Evolutionary conservation across 2,888 invertebrate species (phyloP), one percentile per base, ranked within the genome.

Genomic region (Gryllus longicercus): DNA sequence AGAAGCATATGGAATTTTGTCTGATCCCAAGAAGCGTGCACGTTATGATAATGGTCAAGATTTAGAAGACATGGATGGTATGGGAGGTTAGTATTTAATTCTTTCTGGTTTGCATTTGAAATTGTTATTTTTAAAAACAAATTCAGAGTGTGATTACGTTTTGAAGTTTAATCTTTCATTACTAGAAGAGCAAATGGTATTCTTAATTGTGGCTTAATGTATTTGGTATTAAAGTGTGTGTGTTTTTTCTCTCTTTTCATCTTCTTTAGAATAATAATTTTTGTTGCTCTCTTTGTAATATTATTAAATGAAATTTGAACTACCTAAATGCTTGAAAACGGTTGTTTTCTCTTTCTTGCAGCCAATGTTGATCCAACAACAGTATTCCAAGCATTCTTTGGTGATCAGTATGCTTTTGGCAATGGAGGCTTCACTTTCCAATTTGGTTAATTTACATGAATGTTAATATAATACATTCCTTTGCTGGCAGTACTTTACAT

Each of bases 1-100:
- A n/a, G 97, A 98, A 88, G 98, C 98, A 0, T 98, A 98, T 87
- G 93, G 94, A 76, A 91, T 98, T 81, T 90, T 98, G 82, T 96
- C 96, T 38, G 97, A 98, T 89, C 91, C 94, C 12, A 95, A 95
- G 87, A 97, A 97, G 87, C 93, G 96, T 84, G 90, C 92, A 77
- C 92, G 96, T 76, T 98, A 97, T 86, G 98, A 98, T 88, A 95
- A 91, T 85, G 97, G 97, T 0, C 95, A 96, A 83, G 96, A 97
- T 86, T 88, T 97, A 84, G 96, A 96, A 78, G 96, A 95, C 82
- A 90, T 90, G 84, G 91, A 87, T 38, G 80, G 80, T 38, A 81
- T 80, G 83, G 79, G 75, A 63, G 51, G 80, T 80, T 78, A 80
- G 80, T 82, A 38, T 50, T 50, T 38, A 38, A 38, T 38, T 38